Conservation (phyloP, 1,140 invertebrate species). For the Druon quercuslanigerum region DNA sequence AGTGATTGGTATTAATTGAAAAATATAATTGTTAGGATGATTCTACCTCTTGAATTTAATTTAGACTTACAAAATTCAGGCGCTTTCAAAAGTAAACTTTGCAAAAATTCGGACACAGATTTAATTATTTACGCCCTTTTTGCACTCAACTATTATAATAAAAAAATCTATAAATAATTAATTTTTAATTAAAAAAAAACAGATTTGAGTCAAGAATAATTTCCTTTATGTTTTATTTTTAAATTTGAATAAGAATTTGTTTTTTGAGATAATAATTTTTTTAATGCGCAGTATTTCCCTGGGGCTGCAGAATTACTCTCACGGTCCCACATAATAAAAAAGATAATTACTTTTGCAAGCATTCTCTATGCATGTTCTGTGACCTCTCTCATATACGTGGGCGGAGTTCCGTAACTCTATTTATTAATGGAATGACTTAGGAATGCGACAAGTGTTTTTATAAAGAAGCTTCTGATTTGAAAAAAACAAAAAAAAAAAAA, state of each 20-base stretch:
- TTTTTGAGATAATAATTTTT: not conserved
- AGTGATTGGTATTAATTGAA: not conserved
- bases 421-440: slow-evolving; percentile 24
- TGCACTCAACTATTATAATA: no score
- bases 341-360: not conserved
- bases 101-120: no score
- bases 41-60: not conserved
- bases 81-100: no score
- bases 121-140: no score
- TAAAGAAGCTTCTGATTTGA: not conserved
- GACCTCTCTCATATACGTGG: not conserved
- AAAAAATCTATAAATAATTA: no score
- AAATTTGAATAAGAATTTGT: no score
- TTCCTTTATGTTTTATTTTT: no score
- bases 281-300: not conserved
- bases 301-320: not conserved
- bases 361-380: not conserved
- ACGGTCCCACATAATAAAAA: not conserved
- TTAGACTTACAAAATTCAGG: no score
- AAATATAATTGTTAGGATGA: not conserved
- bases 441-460: slow-evolving; percentile 24
- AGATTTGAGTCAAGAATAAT: no score
- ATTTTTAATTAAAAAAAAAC: no score
- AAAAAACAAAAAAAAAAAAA: no score
- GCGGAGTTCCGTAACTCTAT: slow-evolving; percentile 9